These are phyloP conservation scores for Numenius arquata DNA, from an alignment of 2,113 vertebrate genomes.

Conservation along the genomic window DNA sequence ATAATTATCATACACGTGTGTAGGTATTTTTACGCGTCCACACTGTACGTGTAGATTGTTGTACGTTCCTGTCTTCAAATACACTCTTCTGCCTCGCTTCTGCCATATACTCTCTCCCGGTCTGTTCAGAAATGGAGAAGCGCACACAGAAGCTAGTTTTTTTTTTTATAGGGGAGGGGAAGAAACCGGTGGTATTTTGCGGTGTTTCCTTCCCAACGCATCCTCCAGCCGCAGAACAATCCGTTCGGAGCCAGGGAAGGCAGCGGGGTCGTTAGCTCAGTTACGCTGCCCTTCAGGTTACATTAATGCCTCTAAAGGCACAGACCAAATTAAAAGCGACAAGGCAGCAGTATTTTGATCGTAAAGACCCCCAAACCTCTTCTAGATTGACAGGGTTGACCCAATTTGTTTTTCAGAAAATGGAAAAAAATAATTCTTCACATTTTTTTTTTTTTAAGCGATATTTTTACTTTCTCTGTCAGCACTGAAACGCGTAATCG, in stretches of 20 bases:
- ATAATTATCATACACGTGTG: accelerated
- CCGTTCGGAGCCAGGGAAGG: neutral
- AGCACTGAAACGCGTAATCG: neutral
- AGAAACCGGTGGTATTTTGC: neutral
- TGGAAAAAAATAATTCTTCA: neutral
- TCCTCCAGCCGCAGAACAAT: neutral
- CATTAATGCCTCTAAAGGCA: neutral
- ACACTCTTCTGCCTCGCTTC: neutral
- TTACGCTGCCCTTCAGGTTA: neutral
- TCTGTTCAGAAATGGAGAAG: accelerated
- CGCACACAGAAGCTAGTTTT: accelerated
- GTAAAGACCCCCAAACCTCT: neutral
- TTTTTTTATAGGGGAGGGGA: no score
- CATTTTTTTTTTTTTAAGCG: neutral
- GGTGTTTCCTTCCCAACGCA: neutral
- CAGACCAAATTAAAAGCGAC: neutral
- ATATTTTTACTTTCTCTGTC: neutral
- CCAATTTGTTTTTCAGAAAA: neutral
- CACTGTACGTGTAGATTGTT: accelerated
- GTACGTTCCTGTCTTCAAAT: neutral
- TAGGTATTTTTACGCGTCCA: accelerated
- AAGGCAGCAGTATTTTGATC: neutral
- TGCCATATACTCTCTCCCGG: accelerated
- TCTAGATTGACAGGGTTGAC: neutral
- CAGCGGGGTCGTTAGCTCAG: neutral